A percentile compares a stretch with the other conserved stretches of the same genome.
These are phyloP conservation scores for Erinaceus europaeus DNA, from an alignment of 2,113 vertebrate genomes.

Conservation along the genomic window DNA sequence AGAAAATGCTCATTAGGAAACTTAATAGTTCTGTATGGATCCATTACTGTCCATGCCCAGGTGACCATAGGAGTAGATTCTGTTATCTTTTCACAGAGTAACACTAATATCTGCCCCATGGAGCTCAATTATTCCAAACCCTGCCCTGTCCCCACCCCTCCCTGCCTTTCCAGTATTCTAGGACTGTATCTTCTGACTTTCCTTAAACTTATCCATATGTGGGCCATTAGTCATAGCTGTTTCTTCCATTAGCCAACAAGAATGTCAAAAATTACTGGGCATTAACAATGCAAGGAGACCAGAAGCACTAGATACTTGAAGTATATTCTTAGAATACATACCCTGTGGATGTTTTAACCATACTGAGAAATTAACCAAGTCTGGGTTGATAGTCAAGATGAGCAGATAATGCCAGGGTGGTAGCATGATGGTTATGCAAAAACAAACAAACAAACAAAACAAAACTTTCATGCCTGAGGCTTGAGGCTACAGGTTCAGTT, in stretches of 20 bases:
- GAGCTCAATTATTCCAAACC: neutral
- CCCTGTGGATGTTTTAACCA: neutral
- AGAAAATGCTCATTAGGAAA: neutral
- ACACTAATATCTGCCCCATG: neutral
- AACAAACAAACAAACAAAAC: no score
- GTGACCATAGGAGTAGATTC: neutral
- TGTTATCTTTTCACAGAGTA: neutral
- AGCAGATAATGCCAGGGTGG: neutral
- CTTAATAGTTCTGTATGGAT: neutral
- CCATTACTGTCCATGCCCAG: neutral
- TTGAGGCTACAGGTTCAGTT: no score
- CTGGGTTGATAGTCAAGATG: neutral
- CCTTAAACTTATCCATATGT: neutral
- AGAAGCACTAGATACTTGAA: neutral
- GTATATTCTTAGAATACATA: neutral
- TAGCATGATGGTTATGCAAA: neutral
- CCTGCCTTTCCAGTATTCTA: neutral
- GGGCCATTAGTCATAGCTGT: neutral
- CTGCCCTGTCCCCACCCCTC: neutral
- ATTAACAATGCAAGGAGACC: neutral
- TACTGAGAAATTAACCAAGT: neutral
- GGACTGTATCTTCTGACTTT: neutral
- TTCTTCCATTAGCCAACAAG: neutral
- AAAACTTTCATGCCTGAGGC: no score
- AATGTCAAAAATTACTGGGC: neutral